Percentiles rank a stretch among this genome's conserved stretches.
Conservation (phyloP, 2,797 vertebrate species). For the Eupleurogrammus muticus region DNA sequence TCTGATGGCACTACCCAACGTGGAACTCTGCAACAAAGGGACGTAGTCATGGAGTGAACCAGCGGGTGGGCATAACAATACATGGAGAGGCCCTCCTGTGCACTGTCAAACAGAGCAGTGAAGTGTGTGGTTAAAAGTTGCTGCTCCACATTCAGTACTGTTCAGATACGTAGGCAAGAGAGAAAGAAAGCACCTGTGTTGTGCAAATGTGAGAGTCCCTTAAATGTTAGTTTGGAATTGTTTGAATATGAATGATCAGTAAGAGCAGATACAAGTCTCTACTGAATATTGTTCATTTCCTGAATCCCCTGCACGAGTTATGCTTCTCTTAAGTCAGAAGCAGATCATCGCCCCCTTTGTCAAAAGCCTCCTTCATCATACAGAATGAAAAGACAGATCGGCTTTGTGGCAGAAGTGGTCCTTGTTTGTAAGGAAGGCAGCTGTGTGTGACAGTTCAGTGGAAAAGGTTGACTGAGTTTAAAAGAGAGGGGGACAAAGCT, state of each 20-base stretch:
- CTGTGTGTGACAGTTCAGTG: slow-evolving; percentile 28
- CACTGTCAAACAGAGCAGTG: slow-evolving; percentile 65
- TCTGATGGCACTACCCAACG: slow-evolving; percentile 69
- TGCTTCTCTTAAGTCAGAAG: too few species aligned
- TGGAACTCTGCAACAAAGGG: slow-evolving; percentile 68
- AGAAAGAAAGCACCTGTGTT: slow-evolving; percentile 50
- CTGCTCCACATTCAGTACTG: slow-evolving; percentile 9
- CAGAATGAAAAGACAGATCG: too few species aligned
- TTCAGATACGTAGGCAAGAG: slow-evolving; percentile 50
- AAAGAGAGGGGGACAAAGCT: slow-evolving; percentile 27
- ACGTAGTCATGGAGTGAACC: slow-evolving; percentile 67
- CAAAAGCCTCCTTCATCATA: too few species aligned
- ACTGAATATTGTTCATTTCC: not conserved
- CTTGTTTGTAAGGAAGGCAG: slow-evolving; percentile 27
- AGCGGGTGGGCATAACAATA: slow-evolving; percentile 66
- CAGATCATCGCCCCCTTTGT: too few species aligned
- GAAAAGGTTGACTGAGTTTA: slow-evolving; percentile 42
- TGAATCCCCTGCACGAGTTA: too few species aligned
- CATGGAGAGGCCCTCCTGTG: slow-evolving; percentile 71
- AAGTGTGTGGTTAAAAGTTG: slow-evolving; percentile 67
- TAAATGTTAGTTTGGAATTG: slow-evolving; percentile 35
- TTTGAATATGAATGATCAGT: slow-evolving; percentile 28
- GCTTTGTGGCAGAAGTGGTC: not conserved
- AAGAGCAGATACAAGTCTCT: slow-evolving; percentile 8
- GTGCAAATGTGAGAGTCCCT: slow-evolving; percentile 27